Percentiles rank a stretch among this genome's conserved stretches.
These are phyloP conservation scores for Tipula lateralis DNA, from an alignment of 2,888 invertebrate genomes.

Conservation along the genomic window DNA sequence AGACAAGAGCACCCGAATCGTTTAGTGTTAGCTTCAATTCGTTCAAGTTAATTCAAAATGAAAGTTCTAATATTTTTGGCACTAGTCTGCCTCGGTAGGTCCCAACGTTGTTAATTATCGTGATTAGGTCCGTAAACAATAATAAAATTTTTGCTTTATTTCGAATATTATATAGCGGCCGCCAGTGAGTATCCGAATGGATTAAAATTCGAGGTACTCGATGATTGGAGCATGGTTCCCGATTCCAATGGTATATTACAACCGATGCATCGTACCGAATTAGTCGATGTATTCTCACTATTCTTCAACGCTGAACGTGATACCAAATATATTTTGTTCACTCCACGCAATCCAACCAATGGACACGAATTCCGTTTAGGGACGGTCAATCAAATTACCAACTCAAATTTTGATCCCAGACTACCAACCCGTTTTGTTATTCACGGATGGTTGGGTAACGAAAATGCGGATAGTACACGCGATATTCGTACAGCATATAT, in stretches of 20 bases:
- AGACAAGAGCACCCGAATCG: background rate
- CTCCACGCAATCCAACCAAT: background rate
- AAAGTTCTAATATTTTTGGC: background rate
- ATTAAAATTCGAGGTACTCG: background rate
- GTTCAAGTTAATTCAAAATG: background rate
- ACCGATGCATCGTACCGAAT: slow-evolving; percentile 27
- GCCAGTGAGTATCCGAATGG: background rate
- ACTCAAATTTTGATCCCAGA: background rate
- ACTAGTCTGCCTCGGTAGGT: background rate
- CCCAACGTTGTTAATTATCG: background rate
- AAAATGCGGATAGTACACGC: slow-evolving; percentile 32
- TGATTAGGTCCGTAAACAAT: background rate
- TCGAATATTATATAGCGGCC: background rate
- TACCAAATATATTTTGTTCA: background rate
- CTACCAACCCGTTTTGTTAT: background rate
- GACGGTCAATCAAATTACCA: background rate
- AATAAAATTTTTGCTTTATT: background rate
- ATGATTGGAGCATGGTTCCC: slow-evolving; percentile 33
- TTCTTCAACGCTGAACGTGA: background rate
- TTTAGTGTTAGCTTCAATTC: background rate
- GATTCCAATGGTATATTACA: slow-evolving; percentile 31
- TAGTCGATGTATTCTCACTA: background rate
- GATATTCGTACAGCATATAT: slow-evolving; percentile 42
- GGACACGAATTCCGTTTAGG: slow-evolving; percentile 30
- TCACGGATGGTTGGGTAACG: slow-evolving; percentile 39